Base-by-base conservation (phyloP, 2,113 vertebrate species). In the Ramphastos sulfuratus region DNA sequence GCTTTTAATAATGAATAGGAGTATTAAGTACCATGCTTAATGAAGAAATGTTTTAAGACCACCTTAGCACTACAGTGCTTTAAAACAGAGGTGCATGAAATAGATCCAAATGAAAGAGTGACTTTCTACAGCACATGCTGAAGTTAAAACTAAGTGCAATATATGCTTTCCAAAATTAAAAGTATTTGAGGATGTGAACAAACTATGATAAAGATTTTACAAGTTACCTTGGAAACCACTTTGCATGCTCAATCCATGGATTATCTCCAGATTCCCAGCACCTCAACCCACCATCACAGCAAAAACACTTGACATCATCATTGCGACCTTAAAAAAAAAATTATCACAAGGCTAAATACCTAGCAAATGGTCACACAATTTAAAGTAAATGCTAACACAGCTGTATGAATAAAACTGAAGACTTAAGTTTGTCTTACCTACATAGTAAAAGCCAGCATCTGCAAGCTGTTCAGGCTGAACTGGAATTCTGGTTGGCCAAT, bases 241-340 rank as follows among this genome's bases (percentile, higher is more conserved):
- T 99, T 18, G 99, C 99, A 75, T 99, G 99, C 89, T 99, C 99
- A 71, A 99, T 98, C 99, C 99, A 99, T 1, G 99, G 99, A 92
- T 99, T 99, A 90, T 99, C 99, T 94, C 99, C 99, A 18, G 99
- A 99, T 84, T 99, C 99, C 99, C 99, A 99, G 95, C 99, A 99
- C 24, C 99, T 97, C 86, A 99, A 97, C 20, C 99, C 99, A 92
- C 99, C 99, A 82, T 99, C 99, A 89, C 99, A 99, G 85, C 98
- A 99, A 96, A 99, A 99, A 96, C 99, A 99, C 90, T 99, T 99
- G 39, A 99, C 99, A 14, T 99, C 99, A 94, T 99, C 99, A 1
- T 99, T 99, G 28, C 99, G 98, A 76, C 98, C 99, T 99, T 95
- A 50, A 91, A 84, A 30, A 50, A 91, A 84, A 30, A 69, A 52